phyloP scores from a whole-genome alignment of 2,888 invertebrate species.

The Neoaliturus tenellus region DNA sequence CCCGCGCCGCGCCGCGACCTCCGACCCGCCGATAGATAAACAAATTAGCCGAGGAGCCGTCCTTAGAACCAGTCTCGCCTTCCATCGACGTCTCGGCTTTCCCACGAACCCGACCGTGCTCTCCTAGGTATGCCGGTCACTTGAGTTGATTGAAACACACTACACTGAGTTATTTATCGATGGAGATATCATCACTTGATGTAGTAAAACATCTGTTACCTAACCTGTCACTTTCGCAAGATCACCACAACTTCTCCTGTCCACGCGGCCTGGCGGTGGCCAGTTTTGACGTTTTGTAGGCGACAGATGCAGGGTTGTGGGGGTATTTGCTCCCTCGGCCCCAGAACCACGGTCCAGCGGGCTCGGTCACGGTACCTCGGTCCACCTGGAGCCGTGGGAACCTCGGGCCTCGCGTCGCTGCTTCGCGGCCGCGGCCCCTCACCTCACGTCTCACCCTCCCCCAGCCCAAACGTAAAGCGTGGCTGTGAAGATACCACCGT shows the following conservation, averaged over 20 bases:
- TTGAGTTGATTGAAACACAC: too few species aligned
- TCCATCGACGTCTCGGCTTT: not conserved
- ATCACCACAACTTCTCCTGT: too few species aligned
- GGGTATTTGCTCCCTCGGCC: not conserved
- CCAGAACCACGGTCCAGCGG: constrained; percentile 1
- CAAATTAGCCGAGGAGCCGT: constrained; percentile 23
- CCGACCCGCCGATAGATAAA: constrained; percentile 34
- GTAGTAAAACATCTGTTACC: too few species aligned
- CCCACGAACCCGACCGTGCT: not conserved
- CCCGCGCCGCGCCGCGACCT: constrained; percentile 28
- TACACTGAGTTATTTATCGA: too few species aligned
- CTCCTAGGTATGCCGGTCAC: not conserved
- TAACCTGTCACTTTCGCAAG: too few species aligned
- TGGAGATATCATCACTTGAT: too few species aligned
- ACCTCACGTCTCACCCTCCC: not conserved
- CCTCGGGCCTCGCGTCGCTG: not conserved
- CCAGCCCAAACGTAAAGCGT: too few species aligned
- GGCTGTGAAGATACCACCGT: too few species aligned
- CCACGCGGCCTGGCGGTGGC: too few species aligned
- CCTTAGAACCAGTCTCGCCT: constrained; percentile 3
- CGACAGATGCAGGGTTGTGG: too few species aligned
- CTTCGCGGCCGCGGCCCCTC: not conserved
- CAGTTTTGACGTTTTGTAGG: too few species aligned
- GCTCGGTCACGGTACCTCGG: not conserved
- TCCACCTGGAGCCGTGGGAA: constrained; percentile 13